Base-by-base conservation (phyloP, 1,140 invertebrate genomes). In the Drosophila virilis region DNA sequence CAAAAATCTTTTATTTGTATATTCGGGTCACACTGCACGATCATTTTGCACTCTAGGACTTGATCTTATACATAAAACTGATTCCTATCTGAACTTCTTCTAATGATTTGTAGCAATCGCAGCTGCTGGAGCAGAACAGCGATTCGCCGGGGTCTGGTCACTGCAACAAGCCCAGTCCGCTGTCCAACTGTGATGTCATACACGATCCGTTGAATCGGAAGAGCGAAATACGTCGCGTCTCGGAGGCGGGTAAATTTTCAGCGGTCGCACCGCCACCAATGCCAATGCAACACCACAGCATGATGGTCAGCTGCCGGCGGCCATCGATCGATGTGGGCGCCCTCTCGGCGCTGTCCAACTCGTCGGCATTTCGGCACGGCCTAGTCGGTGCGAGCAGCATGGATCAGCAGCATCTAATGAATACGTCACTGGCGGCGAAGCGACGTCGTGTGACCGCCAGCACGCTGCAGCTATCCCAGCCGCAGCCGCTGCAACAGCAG, bases 161-260 rank as follows among this genome's bases (percentile, higher is more conserved):
- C 48, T 71, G 65, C 59, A 78, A 35, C 69, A 79, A 86, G 60
- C 71, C 78, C 28, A 76, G 77, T 57, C 67, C 79, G 57, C 69
- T 84, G 71, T 89, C 91, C 76, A 92, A 92, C 91, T 92, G 91
- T 92, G 91, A 92, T 92, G 84, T 91, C 40, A 89, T 91, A 88
- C 77, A 91, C 74, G 90, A 92, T 75, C 83, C 86, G 13, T 52
- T 91, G 22, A 91, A 92, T 72, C 91, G 90, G 42, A 91, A 91
- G 42, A 82, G 80, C 68, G 90, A 91, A 33, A 85, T 89, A 32
- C 76, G 90, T 17, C 78, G 90, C 9, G 88, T 91, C n/a, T 90
- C 91, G n/a, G 91, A 92, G 5, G 43, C 78, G 13, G 17, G 35
- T 7, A 90, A 90, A 48, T 90, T 90, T 15, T 60, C 74, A 6